Base-by-base conservation (phyloP, 2,113 vertebrate species). In the Pomatorhinus ruficollis region DNA sequence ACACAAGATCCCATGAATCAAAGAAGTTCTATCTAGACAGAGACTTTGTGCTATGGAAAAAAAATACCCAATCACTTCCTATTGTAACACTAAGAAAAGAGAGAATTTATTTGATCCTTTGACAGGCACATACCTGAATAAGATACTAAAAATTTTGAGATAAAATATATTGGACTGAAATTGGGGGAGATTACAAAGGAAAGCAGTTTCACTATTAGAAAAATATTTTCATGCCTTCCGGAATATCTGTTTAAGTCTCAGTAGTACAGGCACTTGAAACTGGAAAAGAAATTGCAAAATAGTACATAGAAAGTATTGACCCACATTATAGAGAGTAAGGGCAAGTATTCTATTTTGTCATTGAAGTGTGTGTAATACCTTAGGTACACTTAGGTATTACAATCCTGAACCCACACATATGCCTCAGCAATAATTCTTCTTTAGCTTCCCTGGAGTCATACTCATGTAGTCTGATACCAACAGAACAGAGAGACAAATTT, bases 1-100 rank as follows among this genome's bases (percentile, higher is more conserved):
- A 50, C 9, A 42, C 28, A 84, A 39, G 22, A 53, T 28, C 7
- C 10, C 10, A 28, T 54, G 25, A 44, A 52, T 61, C 27, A 64
- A 35, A 47, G 12, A 57, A 49, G 25, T 59, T 83, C 8, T 59
- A 2, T 47, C 28, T 70, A 63, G 37, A 50, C 4, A 71, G 33
- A 68, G 27, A 47, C 8, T 53, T 65, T 22, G 9, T 0, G 0
- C 3, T 37, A 18, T 9, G 1, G 1, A 17, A 50, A 66, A 53
- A 79, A 79, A 60, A 49, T 37, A 50, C 10, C 19, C 3, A 83
- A n/a, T 79, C 28, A 19, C 6, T 53, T 81, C 12, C 19, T 42
- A 15, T 28, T 45, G 30, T 13, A 79, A 42, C 33, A 85, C 3
- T 7, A 83, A 68, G 18, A 89, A 84, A 71, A 15, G 18, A 50